Evolutionary conservation across 2,113 vertebrate genomes (phyloP).

Genomic region (Anoplopoma fimbria): DNA sequence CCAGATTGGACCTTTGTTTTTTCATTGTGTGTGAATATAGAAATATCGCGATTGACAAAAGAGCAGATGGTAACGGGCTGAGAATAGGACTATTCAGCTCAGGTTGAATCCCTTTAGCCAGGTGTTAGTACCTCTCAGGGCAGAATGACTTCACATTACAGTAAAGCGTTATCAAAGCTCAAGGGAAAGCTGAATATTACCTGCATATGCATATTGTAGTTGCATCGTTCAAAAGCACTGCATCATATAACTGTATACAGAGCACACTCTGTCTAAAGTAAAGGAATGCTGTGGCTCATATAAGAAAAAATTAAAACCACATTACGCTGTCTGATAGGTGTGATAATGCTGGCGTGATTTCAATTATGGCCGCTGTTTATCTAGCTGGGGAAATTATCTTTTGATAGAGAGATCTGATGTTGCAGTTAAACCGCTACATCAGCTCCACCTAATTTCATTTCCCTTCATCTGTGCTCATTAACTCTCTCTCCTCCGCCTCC

Average conservation of each 20-base stretch:
- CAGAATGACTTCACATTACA: background rate
- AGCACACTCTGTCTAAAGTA: background rate
- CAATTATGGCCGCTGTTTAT: constrained; percentile 35
- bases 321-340: background rate
- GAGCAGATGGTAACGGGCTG: background rate
- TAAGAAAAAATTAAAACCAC: background rate
- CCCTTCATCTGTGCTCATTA: constrained; percentile 51
- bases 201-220: background rate
- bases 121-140: background rate
- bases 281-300: background rate
- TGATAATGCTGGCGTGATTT: constrained; percentile 18
- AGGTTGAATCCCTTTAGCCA: background rate
- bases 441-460: constrained; percentile 47
- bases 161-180: background rate
- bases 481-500: constrained; percentile 1
- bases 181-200: background rate
- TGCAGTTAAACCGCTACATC: constrained; percentile 29
- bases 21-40: background rate
- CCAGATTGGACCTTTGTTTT: background rate
- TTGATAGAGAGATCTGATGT: constrained; percentile 32
- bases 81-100: background rate
- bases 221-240: background rate
- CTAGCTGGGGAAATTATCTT: constrained; percentile 46
- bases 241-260: background rate
- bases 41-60: background rate